Evolutionary conservation across 2,113 vertebrate species (phyloP).

Genomic region (Chauna torquata): DNA sequence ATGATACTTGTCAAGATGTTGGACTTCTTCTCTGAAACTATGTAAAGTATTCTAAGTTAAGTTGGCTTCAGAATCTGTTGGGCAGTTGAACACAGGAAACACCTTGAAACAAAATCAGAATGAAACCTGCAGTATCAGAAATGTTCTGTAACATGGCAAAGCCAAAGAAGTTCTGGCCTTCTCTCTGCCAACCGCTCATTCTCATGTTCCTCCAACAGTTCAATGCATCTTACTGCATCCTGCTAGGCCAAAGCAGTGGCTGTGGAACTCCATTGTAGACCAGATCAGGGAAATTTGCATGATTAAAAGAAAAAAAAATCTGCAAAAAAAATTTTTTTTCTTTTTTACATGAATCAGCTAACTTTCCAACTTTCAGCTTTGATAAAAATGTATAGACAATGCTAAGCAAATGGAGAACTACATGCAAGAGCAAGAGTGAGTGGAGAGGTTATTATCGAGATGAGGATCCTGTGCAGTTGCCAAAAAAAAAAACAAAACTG

Average conservation of each 20-base stretch:
- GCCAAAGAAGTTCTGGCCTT: neutral
- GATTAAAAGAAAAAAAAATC: neutral
- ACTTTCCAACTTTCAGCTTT: neutral
- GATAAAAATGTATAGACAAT: neutral
- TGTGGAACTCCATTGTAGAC: neutral
- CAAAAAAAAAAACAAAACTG: neutral
- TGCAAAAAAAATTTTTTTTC: neutral
- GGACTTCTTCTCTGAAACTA: neutral
- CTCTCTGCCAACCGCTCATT: neutral
- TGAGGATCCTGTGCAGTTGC: neutral
- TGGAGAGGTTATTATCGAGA: neutral
- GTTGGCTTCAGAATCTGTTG: neutral
- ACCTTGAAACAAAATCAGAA: neutral
- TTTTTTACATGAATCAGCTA: neutral
- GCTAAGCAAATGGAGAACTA: neutral
- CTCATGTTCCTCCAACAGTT: neutral
- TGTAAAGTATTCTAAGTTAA: neutral
- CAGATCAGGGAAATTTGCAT: neutral
- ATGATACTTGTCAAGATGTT: neutral
- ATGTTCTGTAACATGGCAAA: neutral
- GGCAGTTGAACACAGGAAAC: neutral
- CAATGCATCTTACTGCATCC: neutral
- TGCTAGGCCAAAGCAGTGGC: neutral
- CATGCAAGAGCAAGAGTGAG: neutral
- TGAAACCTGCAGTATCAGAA: neutral